Evolutionary conservation across 2,113 vertebrate species (phyloP).

Genomic region (Melanerpes aurifrons): DNA sequence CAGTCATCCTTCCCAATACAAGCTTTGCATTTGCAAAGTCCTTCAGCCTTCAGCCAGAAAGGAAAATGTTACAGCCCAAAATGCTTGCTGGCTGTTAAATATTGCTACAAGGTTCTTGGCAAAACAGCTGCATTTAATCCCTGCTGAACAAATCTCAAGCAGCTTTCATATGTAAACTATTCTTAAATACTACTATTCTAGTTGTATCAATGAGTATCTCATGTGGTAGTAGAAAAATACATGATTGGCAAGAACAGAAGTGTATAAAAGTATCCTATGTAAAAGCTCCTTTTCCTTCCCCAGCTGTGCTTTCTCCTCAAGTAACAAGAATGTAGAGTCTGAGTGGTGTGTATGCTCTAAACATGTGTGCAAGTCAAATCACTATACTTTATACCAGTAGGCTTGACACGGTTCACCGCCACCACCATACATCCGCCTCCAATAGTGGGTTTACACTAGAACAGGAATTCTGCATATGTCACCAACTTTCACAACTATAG

Average conservation of each 20-base stretch:
- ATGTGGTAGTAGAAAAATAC: not conserved
- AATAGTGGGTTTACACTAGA: not conserved
- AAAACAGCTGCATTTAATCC: not conserved
- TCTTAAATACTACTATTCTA: not conserved
- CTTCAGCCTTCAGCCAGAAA: not conserved
- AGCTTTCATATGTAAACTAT: not conserved
- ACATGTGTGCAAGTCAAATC: not conserved
- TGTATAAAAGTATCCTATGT: not conserved
- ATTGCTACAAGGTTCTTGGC: not conserved
- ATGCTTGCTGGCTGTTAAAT: not conserved
- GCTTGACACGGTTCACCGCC: not conserved
- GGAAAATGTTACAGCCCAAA: not conserved
- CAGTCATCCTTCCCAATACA: not conserved
- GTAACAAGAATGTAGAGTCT: not conserved
- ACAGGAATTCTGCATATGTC: not conserved
- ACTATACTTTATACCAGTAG: not conserved
- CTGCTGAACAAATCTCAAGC: not conserved
- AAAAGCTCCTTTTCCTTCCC: not conserved
- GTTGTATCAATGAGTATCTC: not conserved
- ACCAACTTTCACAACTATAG: not conserved
- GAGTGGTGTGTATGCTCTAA: not conserved
- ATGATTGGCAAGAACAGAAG: not conserved
- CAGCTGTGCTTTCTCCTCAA: accelerated
- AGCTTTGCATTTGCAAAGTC: not conserved
- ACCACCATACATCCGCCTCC: not conserved